Percentiles rank a stretch among this genome's conserved stretches.
These are phyloP conservation scores for Bradypodion ventrale DNA, from an alignment of 2,797 vertebrate species.

Conservation along the genomic window DNA sequence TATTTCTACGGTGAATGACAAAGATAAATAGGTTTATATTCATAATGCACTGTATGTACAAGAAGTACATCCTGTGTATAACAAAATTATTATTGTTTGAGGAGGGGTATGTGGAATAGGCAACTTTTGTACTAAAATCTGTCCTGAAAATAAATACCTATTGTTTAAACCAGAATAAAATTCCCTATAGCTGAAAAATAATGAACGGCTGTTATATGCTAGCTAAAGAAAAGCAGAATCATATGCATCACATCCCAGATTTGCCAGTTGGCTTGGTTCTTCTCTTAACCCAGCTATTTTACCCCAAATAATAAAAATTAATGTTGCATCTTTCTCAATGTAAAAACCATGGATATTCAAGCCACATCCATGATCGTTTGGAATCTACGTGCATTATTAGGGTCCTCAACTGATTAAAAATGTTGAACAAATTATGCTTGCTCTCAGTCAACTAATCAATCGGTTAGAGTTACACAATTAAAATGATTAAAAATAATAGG, in stretches of 20 bases:
- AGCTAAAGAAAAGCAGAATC: constrained; percentile 1
- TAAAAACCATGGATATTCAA: background rate
- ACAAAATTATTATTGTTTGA: background rate
- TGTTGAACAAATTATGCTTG: background rate
- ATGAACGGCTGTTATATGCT: background rate
- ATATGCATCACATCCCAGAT: background rate
- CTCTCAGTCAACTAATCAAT: background rate
- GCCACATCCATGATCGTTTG: background rate
- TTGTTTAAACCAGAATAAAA: constrained; percentile 2
- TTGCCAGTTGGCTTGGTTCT: background rate
- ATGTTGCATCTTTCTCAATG: background rate
- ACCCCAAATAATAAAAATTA: background rate
- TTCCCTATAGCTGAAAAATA: constrained; percentile 5
- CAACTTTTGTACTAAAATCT: background rate
- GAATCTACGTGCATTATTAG: background rate
- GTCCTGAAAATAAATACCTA: background rate
- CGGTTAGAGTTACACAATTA: background rate
- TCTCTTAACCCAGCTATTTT: background rate
- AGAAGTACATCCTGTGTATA: background rate
- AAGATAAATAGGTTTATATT: constrained; percentile 30
- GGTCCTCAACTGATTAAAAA: background rate
- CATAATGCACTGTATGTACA: background rate
- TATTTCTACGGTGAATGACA: constrained; percentile 17
- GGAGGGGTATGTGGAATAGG: background rate
- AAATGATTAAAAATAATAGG: background rate